phyloP scores from a whole-genome alignment of 2,797 vertebrate species.

The Lerista edwardsae region DNA sequence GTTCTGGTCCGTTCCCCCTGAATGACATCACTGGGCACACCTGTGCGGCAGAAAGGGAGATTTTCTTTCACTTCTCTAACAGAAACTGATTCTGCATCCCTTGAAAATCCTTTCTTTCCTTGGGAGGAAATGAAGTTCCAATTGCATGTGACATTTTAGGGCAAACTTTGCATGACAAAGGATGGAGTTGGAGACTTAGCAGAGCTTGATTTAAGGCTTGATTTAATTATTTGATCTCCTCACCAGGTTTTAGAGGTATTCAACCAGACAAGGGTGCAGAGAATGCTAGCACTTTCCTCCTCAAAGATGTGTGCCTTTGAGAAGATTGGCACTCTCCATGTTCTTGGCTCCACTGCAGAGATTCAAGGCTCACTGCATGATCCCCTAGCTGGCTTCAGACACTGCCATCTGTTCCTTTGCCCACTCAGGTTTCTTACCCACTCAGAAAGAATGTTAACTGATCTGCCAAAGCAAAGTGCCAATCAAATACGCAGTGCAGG shows the following conservation, averaged over 20 bases:
- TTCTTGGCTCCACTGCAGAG: neutral
- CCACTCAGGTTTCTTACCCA: neutral
- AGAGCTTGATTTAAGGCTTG: neutral
- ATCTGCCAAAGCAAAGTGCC: neutral
- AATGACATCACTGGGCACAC: too few species aligned
- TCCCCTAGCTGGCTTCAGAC: neutral
- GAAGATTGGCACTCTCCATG: neutral
- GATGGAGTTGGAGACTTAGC: neutral
- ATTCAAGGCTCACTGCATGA: rapidly evolving
- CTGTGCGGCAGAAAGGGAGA: too few species aligned
- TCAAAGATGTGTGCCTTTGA: neutral
- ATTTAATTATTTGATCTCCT: neutral
- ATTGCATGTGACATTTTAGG: too few species aligned
- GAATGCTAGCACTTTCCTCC: rapidly evolving
- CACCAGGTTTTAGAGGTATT: neutral
- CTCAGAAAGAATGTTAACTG: neutral
- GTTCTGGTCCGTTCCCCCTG: too few species aligned
- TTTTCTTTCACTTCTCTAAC: too few species aligned
- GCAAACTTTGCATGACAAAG: too few species aligned
- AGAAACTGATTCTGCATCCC: too few species aligned
- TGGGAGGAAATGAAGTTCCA: neutral
- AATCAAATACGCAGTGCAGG: neutral
- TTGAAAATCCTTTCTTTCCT: too few species aligned
- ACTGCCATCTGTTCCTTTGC: neutral
- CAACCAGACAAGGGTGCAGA: neutral